These are phyloP conservation scores for Magallana gigas DNA, from an alignment of 1,140 invertebrate genomes.

Conservation along the genomic window DNA sequence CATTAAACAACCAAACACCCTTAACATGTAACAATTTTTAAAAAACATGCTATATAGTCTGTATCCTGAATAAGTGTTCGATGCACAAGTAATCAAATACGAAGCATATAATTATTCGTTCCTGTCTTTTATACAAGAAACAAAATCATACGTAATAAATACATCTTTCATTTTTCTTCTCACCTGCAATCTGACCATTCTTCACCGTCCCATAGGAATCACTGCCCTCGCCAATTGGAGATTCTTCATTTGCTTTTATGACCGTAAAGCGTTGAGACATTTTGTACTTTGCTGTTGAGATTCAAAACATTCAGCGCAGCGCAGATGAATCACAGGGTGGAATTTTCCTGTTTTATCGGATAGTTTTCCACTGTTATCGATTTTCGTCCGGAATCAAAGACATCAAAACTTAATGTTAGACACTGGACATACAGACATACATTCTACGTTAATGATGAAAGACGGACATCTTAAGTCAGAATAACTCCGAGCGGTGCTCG, in stretches of 20 bases:
- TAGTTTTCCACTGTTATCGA: conserved; percentile 8
- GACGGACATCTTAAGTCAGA: not conserved
- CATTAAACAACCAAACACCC: no score
- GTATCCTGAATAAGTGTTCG: no score
- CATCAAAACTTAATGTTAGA: not conserved
- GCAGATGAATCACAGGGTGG: conserved; percentile 7
- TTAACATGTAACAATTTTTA: no score
- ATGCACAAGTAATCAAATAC: no score
- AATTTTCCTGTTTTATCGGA: not conserved
- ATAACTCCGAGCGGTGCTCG: conserved; percentile 3
- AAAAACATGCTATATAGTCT: no score
- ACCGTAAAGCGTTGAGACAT: conserved; percentile 54
- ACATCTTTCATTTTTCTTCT: not conserved
- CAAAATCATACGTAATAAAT: no score
- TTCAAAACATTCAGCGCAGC: not conserved
- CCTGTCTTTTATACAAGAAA: no score
- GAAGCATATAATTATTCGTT: no score
- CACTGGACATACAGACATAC: not conserved
- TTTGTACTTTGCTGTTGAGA: not conserved
- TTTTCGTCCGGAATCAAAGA: not conserved
- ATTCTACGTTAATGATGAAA: not conserved
- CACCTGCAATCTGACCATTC: conserved; percentile 43
- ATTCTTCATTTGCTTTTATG: conserved; percentile 52
- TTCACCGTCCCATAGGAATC: conserved; percentile 50
- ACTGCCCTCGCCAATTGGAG: conserved; percentile 47